Conservation (phyloP, 2,113 vertebrate genomes). For the Amphiprion percula region DNA sequence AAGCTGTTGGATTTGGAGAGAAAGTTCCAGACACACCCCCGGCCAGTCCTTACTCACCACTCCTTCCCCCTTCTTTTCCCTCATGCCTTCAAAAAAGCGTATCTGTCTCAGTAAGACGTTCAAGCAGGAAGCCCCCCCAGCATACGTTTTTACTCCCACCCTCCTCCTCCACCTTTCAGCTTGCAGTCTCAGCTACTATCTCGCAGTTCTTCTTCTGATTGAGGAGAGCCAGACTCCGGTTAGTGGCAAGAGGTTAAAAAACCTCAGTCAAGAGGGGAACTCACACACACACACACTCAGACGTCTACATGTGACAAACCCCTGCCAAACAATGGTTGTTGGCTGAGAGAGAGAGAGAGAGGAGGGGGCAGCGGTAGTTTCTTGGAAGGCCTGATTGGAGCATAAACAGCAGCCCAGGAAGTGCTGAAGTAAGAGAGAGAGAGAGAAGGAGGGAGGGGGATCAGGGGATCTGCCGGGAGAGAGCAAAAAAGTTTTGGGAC, state of each 20-base stretch:
- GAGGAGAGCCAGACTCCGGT: conserved; percentile 51
- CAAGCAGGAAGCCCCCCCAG: conserved; percentile 50
- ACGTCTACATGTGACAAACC: conserved; percentile 74
- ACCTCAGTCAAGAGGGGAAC: conserved; percentile 49
- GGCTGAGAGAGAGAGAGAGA: conserved; percentile 49
- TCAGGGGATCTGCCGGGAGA: conserved; percentile 62
- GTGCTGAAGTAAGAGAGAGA: conserved; percentile 69
- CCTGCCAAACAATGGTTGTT: conserved; percentile 76
- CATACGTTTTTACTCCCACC: conserved; percentile 33
- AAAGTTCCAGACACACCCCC: conserved; percentile 73
- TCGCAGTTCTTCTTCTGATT: conserved; percentile 20
- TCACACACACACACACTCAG: conserved; percentile 26
- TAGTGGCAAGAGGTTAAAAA: conserved; percentile 63
- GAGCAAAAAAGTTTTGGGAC: conserved; percentile 77
- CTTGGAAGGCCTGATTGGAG: conserved; percentile 81
- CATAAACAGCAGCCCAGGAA: conserved; percentile 84
- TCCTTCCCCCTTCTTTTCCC: conserved; percentile 9
- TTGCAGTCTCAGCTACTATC: conserved; percentile 6
- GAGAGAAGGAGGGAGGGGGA: conserved; percentile 45
- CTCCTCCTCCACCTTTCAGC: conserved; percentile 18
- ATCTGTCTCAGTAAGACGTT: conserved; percentile 38
- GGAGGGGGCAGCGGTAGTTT: conserved; percentile 55
- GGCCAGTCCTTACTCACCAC: conserved; percentile 23
- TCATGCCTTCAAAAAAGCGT: conserved; percentile 45
- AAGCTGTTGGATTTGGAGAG: conserved; percentile 75